A percentile compares a stretch with the other conserved stretches of the same genome.
These are phyloP conservation scores for Eristalis intricaria DNA, from an alignment of 2,888 invertebrate species.

Conservation along the genomic window DNA sequence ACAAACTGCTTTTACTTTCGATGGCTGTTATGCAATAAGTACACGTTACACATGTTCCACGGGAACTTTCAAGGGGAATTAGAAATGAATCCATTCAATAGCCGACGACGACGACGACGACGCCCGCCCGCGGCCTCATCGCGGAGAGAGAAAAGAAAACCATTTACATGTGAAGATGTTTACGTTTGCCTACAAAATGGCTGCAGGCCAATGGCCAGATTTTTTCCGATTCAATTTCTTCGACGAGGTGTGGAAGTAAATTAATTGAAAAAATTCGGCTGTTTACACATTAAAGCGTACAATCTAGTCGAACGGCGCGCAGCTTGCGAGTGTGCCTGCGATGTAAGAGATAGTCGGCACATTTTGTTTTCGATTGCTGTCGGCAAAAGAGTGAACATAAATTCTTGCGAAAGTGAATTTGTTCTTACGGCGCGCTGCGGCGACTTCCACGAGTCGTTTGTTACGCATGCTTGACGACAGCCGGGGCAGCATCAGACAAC, in stretches of 20 bases:
- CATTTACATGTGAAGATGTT: constrained; percentile 9
- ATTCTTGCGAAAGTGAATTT: background rate
- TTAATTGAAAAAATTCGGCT: background rate
- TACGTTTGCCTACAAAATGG: constrained; percentile 18
- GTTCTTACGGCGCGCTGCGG: background rate
- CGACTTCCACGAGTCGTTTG: background rate
- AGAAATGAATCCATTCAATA: constrained; percentile 6
- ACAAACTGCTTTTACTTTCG: constrained; percentile 46
- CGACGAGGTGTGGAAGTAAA: constrained; percentile 26
- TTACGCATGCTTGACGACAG: background rate
- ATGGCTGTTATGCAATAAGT: constrained; percentile 25
- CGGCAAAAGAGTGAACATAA: background rate
- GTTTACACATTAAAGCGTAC: background rate
- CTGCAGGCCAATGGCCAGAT: constrained; percentile 1
- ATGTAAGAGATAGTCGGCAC: background rate
- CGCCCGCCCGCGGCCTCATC: no score
- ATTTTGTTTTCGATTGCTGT: background rate
- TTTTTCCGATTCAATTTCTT: constrained; percentile 5
- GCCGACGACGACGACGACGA: constrained; percentile 3
- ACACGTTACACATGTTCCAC: constrained; percentile 10
- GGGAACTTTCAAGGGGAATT: constrained; percentile 23
- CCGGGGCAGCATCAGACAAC: background rate
- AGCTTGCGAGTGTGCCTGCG: background rate
- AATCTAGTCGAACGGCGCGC: background rate
- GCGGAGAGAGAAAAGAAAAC: background rate